Conservation (phyloP, 2,888 invertebrate species). For the Acronicta aceris region DNA sequence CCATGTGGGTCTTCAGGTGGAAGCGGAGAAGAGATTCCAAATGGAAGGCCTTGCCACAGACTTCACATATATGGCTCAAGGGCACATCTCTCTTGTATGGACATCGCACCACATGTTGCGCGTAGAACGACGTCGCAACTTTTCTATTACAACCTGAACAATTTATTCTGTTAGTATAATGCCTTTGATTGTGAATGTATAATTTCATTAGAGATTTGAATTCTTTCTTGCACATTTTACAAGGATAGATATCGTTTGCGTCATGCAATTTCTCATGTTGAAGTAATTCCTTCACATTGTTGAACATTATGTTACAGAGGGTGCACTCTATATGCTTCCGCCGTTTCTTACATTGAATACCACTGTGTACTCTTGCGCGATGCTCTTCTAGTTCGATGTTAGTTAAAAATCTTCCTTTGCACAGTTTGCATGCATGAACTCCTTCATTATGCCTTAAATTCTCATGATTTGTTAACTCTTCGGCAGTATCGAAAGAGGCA, state of each 20-base stretch:
- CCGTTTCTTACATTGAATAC: constrained; percentile 68
- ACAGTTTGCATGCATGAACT: constrained; percentile 64
- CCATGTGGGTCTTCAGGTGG: constrained; percentile 61
- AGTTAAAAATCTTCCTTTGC: constrained; percentile 65
- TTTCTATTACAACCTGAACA: constrained; percentile 65
- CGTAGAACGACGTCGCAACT: constrained; percentile 61
- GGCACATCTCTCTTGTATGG: constrained; percentile 44
- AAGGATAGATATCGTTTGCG: constrained; percentile 62
- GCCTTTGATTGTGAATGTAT: constrained; percentile 67
- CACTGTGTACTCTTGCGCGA: constrained; percentile 65
- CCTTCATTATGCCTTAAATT: constrained; percentile 62
- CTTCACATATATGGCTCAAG: constrained; percentile 60
- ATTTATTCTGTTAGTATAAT: constrained; percentile 64
- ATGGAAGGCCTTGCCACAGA: constrained; percentile 63
- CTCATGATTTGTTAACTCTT: constrained; percentile 62
- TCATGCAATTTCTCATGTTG: constrained; percentile 65
- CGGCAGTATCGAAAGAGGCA: constrained; percentile 65
- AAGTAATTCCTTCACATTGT: constrained; percentile 63
- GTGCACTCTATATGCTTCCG: constrained; percentile 70
- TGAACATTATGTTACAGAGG: constrained; percentile 67
- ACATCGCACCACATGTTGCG: constrained; percentile 64
- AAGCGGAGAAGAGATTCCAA: constrained; percentile 54
- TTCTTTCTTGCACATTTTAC: constrained; percentile 64
- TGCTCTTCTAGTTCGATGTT: constrained; percentile 65
- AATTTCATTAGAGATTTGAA: constrained; percentile 65